These are phyloP conservation scores for Irena cyanogastra DNA, from an alignment of 2,113 vertebrate species.

Conservation along the genomic window DNA sequence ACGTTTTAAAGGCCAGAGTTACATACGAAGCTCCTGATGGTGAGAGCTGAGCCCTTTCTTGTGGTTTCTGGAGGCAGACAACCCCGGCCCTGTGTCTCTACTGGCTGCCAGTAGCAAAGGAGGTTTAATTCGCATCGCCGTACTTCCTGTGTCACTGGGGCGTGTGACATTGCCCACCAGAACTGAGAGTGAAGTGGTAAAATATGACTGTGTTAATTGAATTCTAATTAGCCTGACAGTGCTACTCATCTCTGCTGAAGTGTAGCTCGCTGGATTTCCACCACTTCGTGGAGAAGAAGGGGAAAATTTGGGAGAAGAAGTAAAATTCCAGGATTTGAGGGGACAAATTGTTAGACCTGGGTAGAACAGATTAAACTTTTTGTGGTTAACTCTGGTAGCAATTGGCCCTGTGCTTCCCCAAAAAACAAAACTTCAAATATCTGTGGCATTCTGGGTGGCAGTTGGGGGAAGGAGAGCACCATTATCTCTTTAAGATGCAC, in stretches of 20 bases:
- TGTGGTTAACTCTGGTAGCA: background rate
- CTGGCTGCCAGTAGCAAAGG: background rate
- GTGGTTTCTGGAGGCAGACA: constrained; percentile 56
- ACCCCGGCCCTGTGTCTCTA: background rate
- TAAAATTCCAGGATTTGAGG: background rate
- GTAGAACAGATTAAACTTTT: background rate
- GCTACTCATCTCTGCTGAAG: background rate
- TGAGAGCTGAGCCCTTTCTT: constrained; percentile 56
- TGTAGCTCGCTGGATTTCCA: background rate
- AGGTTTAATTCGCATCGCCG: background rate
- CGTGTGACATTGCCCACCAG: constrained; percentile 4
- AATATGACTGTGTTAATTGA: background rate
- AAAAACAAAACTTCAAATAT: background rate
- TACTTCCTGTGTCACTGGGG: constrained; percentile 26
- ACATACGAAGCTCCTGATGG: constrained; percentile 38
- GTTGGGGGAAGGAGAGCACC: background rate
- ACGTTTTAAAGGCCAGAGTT: constrained; percentile 53
- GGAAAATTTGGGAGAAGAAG: background rate
- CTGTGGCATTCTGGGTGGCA: background rate
- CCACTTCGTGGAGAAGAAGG: background rate
- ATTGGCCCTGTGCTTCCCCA: background rate
- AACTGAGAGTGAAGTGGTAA: constrained; percentile 20
- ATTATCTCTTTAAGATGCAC: background rate
- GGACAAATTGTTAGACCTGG: background rate
- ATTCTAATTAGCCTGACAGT: background rate